A percentile compares a stretch with the other conserved stretches of the same genome.
Conservation (phyloP, 1,140 invertebrate species). For the Drosophila melanica region DNA sequence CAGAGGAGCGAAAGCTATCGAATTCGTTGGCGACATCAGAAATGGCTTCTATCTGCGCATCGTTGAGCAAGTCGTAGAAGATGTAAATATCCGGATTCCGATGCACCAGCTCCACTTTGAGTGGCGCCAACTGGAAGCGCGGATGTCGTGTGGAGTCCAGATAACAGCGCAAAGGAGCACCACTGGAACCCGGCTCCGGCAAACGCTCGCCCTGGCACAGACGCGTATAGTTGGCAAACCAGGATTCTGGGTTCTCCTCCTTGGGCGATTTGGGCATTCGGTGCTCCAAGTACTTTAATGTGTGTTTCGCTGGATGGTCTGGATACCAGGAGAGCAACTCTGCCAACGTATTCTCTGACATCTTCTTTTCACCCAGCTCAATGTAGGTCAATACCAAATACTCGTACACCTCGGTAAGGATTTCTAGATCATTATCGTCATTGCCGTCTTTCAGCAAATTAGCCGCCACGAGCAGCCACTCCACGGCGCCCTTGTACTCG, state of each 20-base stretch:
- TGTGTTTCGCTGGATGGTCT: conserved; percentile 24
- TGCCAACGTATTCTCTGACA: conserved; percentile 14
- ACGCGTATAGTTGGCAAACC: conserved; percentile 54
- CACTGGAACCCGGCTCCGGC: conserved; percentile 3
- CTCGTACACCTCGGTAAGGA: conserved; percentile 43
- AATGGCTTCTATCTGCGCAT: conserved; percentile 92
- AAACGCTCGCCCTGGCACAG: conserved; percentile 59
- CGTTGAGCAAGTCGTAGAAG: conserved; percentile 94
- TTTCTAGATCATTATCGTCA: neutral
- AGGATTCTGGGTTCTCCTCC: neutral
- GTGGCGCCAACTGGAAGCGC: conserved; percentile 91
- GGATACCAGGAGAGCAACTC: conserved; percentile 30
- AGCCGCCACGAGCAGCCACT: conserved; percentile 54
- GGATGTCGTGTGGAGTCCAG: conserved; percentile 89
- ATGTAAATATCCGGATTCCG: conserved; percentile 93
- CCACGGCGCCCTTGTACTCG: conserved; percentile 28
- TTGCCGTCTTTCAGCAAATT: conserved; percentile 26
- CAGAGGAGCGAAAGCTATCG: conserved; percentile 89
- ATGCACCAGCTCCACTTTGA: conserved; percentile 95
- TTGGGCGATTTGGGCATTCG: neutral
- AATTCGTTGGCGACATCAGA: conserved; percentile 92
- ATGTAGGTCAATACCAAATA: conserved; percentile 59
- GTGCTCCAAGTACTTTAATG: conserved; percentile 38
- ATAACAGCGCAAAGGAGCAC: conserved; percentile 87
- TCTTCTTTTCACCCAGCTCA: conserved; percentile 51